Evolutionary conservation across 2,113 vertebrate species (phyloP), one percentile per base, ranked within the genome.

Genomic region (Strix uralensis): DNA sequence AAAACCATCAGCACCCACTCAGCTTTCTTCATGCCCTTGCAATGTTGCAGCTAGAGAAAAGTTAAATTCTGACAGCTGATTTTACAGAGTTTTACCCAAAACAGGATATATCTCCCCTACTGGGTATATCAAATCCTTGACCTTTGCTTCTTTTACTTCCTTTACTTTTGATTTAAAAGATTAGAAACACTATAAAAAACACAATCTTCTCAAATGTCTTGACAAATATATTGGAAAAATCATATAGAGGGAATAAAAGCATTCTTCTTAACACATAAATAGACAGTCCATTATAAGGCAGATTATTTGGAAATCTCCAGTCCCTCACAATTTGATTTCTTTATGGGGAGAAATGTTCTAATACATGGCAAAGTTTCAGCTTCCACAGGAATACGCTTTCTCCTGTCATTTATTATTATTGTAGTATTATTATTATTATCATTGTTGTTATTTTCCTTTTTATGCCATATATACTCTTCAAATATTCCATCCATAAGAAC

Each of bases 121-220:
- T 87, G 94, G 30, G 20, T 47, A 66, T 94, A 97, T 97, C 74
- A 97, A 97, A 97, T 97, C 63, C 74, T 94, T 97, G 95, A 96
- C 94, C 86, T 98, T 96, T 97, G 30, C 75, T 97, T 96, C 72
- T 92, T 97, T 97, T 95, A 34, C 74, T 67, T 83, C 59, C 62
- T 96, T 97, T 90, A 80, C 40, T 95, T 96, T 95, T 97, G 91
- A 97, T 97, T 97, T 96, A 81, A 96, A 98, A 96, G 51, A 97
- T 96, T 97, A 96, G 91, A 97, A 94, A 77, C 46, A 81, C 66
- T 91, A 81, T 69, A 63, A 96, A 93, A 98, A 86, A 66, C 66
- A 80, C 51, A 86, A 38, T 92, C 49, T 96, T 96, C 62, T 86
- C 54, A 95, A 97, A 95, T 96, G 70, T 81, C 82, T 96, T 96